phyloP scores from a whole-genome alignment of 2,797 vertebrate genomes.

The Erpetoichthys calabaricus region DNA sequence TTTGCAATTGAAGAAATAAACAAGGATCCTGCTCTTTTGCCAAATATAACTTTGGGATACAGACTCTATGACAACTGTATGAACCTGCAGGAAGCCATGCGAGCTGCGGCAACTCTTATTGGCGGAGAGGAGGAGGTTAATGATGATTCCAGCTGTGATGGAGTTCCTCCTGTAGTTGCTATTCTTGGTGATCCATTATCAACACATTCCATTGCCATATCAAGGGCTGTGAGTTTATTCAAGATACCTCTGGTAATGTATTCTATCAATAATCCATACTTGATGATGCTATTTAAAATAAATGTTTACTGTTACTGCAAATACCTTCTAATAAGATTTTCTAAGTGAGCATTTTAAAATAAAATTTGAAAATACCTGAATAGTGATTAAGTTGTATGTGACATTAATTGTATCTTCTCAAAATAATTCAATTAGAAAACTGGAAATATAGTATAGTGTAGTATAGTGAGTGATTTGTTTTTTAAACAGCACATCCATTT shows the following conservation, averaged over 20 bases:
- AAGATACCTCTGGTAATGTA: constrained; percentile 14
- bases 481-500: too few species aligned
- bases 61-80: constrained; percentile 15
- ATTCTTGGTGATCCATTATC: constrained; percentile 15
- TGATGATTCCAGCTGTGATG: constrained; percentile 3
- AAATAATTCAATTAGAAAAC: too few species aligned
- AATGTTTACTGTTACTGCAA: too few species aligned
- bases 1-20: constrained; percentile 19
- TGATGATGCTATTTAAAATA: too few species aligned
- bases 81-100: constrained; percentile 9
- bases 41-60: constrained; percentile 17
- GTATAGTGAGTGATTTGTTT: too few species aligned
- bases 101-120: constrained; percentile 9
- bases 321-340: too few species aligned
- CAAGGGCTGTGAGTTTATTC: constrained; percentile 6
- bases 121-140: constrained; percentile 1
- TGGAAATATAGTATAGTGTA: too few species aligned
- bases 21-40: constrained; percentile 9
- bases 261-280: too few species aligned
- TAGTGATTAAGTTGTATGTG: too few species aligned
- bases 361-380: too few species aligned
- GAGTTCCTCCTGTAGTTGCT: constrained; percentile 7
- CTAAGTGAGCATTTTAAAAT: too few species aligned
- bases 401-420: too few species aligned
- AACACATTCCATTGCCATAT: constrained; percentile 16